phyloP scores from a whole-genome alignment of 64 coral and sea anemone genomes.

The Pocillopora verrucosa region DNA sequence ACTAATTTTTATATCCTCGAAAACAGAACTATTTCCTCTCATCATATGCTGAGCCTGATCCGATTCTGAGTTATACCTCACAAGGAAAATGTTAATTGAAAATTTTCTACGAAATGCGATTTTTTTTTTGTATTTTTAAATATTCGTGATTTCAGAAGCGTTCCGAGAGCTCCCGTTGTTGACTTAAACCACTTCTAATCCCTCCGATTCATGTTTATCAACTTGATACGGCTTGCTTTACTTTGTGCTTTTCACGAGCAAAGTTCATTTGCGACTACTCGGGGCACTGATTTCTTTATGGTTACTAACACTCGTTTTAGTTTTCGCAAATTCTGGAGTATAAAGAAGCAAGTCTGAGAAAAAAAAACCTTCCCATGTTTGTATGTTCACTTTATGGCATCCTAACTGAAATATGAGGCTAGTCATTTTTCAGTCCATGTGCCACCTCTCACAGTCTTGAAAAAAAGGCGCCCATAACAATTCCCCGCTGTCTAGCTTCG shows the following conservation, averaged over 20 bases:
- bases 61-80: conserved; percentile 43
- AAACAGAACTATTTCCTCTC: conserved; percentile 28
- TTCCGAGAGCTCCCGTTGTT: neutral
- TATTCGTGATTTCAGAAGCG: neutral
- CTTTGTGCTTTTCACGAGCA: conserved; percentile 30
- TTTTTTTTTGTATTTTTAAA: neutral
- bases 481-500: too few species aligned
- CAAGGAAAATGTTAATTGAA: conserved; percentile 27
- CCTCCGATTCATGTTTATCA: conserved; percentile 12
- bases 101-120: neutral
- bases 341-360: conserved; percentile 12
- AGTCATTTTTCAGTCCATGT: conserved; percentile 28
- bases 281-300: conserved; percentile 23
- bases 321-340: conserved; percentile 42
- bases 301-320: neutral
- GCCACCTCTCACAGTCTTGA: conserved; percentile 48
- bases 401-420: conserved; percentile 46
- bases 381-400: conserved; percentile 32
- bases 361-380: conserved; percentile 36
- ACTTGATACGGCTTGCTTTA: conserved; percentile 1
- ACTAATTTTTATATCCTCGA: conserved; percentile 10
- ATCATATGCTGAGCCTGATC: neutral
- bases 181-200: neutral
- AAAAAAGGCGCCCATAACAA: neutral
- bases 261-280: conserved; percentile 17